Conservation (phyloP, 2,888 invertebrate species). For the Lasioglossum villosulum region DNA sequence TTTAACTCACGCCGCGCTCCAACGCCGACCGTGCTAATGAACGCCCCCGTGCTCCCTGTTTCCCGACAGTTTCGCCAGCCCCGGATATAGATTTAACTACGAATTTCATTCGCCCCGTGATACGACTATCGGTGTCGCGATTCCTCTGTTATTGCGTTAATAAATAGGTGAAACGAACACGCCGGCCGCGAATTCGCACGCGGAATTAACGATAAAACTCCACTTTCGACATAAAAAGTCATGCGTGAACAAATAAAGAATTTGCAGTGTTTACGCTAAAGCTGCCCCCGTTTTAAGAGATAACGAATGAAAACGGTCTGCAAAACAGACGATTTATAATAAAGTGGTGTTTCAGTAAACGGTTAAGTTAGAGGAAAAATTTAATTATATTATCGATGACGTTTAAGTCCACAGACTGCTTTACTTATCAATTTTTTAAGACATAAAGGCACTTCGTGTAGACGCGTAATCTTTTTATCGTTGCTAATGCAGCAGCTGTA, state of each 20-base stretch:
- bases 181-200: neutral
- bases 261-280: neutral
- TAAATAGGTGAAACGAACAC: neutral
- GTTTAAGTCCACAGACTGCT: too few species aligned
- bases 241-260: too few species aligned
- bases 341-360: too few species aligned
- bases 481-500: too few species aligned
- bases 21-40: constrained; percentile 10
- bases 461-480: too few species aligned
- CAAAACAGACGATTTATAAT: neutral
- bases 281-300: neutral
- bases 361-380: too few species aligned
- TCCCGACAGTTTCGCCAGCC: neutral
- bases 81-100: constrained; percentile 6
- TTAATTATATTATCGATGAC: too few species aligned
- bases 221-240: neutral
- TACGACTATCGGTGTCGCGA: neutral
- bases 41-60: constrained; percentile 2
- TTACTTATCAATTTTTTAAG: too few species aligned
- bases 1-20: constrained; percentile 10
- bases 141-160: neutral
- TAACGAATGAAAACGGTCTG: neutral
- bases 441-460: too few species aligned
- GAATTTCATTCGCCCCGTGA: neutral
- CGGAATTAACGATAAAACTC: neutral